Evolutionary conservation across 2,888 invertebrate species (phyloP).

Genomic region (Eretmocerus hayati): DNA sequence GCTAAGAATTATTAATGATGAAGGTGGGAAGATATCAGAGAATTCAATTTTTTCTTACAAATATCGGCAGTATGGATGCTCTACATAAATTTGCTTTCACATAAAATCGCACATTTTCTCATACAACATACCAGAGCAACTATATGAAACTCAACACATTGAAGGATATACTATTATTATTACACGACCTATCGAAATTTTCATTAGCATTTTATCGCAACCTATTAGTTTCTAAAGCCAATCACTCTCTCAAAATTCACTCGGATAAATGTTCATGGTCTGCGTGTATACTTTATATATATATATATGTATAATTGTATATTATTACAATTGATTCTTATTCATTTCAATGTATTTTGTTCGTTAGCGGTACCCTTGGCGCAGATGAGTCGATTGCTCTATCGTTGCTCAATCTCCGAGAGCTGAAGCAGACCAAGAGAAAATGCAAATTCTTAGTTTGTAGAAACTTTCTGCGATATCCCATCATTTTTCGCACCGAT

Average conservation of each 20-base stretch:
- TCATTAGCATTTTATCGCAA: no score
- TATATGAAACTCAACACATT: no score
- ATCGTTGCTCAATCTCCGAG: constrained; percentile 19
- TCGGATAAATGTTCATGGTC: constrained; percentile 1
- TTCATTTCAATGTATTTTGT: constrained; percentile 1
- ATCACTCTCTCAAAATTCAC: constrained; percentile 1
- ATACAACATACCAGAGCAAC: no score
- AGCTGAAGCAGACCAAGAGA: constrained; percentile 24
- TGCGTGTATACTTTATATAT: neutral
- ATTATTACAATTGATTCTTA: neutral
- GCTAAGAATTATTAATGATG: constrained; percentile 3
- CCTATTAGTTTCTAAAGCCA: constrained; percentile 15
- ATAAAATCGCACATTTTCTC: no score
- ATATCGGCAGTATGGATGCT: constrained; percentile 10
- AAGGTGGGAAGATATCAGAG: constrained; percentile 11
- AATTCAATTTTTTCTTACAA: constrained; percentile 4
- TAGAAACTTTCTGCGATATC: no score
- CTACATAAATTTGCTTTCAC: neutral
- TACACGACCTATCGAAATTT: no score
- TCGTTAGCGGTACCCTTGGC: constrained; percentile 14
- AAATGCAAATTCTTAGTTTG: constrained; percentile 15
- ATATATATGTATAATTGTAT: neutral
- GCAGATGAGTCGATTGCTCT: constrained; percentile 14
- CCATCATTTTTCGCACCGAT: no score
- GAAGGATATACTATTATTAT: no score